Evolutionary conservation across 2,797 vertebrate species (phyloP), one percentile per base, ranked within the genome.

Genomic region (Crocodylus rhombifer): DNA sequence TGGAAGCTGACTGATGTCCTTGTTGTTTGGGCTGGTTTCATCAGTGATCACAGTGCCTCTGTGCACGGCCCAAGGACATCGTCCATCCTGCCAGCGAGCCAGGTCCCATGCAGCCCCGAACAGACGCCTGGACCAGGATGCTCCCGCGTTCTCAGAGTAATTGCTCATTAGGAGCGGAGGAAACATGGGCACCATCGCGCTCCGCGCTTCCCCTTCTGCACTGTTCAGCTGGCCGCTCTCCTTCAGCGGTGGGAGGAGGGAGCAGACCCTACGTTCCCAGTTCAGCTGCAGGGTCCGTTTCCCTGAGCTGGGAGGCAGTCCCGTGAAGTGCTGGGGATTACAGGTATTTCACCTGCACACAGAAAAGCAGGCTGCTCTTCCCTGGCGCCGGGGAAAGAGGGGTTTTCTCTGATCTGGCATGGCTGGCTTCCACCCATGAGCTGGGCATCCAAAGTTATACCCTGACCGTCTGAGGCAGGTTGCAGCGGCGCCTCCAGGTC

Each of bases 81-180:
- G 0, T 5, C 1, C 42, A 12, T 5, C 2, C 73, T 0, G 0
- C 16, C 16, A 58, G n/a, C 0, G 42, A 62, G 77, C 26, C 56
- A 5, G 57, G 61, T 58, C 23, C 58, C 36, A 23, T 1, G 2
- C 77, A 33, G 85, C 25, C 2, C 36, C 0, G 20, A 1, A 0
- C 36, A 61, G 4, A 12, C 42, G 14, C 60, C 58, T 5, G 60
- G 6, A 11, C 11, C 4, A 7, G 25, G 71, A 12, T 25, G 42
- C 7, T 58, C 81, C 81, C 12, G 11, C 0, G 23, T 77, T 64
- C 3, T 4, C 21, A 3, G 28, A 1, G 23, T 16, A 3, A 14
- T 42, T 2, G n/a, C 16, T 36, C 2, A 0, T 3, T 18, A 67
- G 33, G 5, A 73, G 55, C 16, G 4, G 1, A 1, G 62, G 2